phyloP scores from a whole-genome alignment of 2,113 vertebrate species.

The Nematolebias whitei region DNA sequence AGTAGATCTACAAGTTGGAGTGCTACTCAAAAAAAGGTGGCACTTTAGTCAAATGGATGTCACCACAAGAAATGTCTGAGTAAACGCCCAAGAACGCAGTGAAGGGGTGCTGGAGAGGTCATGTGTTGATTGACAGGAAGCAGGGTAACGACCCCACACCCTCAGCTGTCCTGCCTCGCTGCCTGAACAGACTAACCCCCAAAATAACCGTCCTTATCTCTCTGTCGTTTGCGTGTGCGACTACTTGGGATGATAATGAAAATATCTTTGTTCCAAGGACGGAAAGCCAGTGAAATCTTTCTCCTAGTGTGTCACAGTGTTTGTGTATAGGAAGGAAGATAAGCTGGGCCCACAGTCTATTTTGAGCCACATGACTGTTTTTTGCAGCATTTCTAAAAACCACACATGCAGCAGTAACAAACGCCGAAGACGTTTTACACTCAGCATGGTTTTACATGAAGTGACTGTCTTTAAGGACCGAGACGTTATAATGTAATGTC shows the following conservation, averaged over 20 bases:
- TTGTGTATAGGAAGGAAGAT: conserved; percentile 69
- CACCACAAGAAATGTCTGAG: neutral
- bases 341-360: conserved; percentile 30
- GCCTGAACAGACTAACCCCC: conserved; percentile 20
- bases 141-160: neutral
- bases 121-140: conserved; percentile 23
- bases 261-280: conserved; percentile 54
- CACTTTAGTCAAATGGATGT: no score
- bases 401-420: neutral
- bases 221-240: conserved; percentile 17
- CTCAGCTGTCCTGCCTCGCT: conserved; percentile 24
- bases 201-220: conserved; percentile 49
- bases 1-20: no score
- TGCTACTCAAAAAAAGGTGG: neutral
- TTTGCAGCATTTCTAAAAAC: neutral
- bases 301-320: conserved; percentile 26
- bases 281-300: conserved; percentile 9
- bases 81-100: neutral
- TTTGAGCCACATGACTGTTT: conserved; percentile 31
- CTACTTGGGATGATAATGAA: conserved; percentile 42
- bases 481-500: neutral
- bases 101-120: conserved; percentile 11
- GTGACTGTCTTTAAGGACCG: no score
- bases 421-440: neutral
- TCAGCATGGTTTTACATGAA: neutral